phyloP scores from a whole-genome alignment of 2,888 invertebrate species.

The Nasonia oneida region DNA sequence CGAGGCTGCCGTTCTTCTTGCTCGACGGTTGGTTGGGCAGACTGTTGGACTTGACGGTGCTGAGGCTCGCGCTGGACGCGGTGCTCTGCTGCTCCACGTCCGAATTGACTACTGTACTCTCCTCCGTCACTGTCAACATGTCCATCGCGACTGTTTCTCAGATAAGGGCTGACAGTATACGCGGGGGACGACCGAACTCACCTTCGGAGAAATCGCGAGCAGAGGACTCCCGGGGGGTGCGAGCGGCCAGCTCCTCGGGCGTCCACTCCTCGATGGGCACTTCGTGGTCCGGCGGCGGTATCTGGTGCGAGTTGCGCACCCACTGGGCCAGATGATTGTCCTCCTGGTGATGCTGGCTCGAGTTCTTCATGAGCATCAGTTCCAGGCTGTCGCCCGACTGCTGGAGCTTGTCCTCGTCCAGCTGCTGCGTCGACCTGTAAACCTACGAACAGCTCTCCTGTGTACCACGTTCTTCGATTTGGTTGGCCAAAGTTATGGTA shows the following conservation, averaged over 20 bases:
- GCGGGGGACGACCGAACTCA: neutral
- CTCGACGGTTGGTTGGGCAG: constrained; percentile 63
- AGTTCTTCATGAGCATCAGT: constrained; percentile 63
- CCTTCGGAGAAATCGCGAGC: constrained; percentile 59
- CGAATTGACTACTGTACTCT: constrained; percentile 71
- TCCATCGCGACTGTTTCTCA: constrained; percentile 2
- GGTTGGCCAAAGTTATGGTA: too few species aligned
- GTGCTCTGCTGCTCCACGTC: constrained; percentile 76
- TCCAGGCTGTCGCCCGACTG: constrained; percentile 65
- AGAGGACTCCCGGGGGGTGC: constrained; percentile 71
- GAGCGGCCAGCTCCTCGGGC: constrained; percentile 74
- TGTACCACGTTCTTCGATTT: neutral
- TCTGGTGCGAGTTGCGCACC: constrained; percentile 77
- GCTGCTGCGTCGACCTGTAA: constrained; percentile 61
- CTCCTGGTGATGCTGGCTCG: constrained; percentile 63
- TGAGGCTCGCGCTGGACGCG: constrained; percentile 76
- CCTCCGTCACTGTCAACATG: constrained; percentile 66
- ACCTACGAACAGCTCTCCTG: neutral
- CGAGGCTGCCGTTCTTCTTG: constrained; percentile 72
- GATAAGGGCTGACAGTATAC: neutral
- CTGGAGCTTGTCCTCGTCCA: constrained; percentile 57
- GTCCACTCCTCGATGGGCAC: constrained; percentile 76
- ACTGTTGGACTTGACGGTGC: constrained; percentile 76
- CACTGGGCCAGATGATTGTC: constrained; percentile 75
- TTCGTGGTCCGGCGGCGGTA: constrained; percentile 75